Evolutionary conservation across 2,797 vertebrate genomes (phyloP).

Genomic region (Champsocephalus esox): DNA sequence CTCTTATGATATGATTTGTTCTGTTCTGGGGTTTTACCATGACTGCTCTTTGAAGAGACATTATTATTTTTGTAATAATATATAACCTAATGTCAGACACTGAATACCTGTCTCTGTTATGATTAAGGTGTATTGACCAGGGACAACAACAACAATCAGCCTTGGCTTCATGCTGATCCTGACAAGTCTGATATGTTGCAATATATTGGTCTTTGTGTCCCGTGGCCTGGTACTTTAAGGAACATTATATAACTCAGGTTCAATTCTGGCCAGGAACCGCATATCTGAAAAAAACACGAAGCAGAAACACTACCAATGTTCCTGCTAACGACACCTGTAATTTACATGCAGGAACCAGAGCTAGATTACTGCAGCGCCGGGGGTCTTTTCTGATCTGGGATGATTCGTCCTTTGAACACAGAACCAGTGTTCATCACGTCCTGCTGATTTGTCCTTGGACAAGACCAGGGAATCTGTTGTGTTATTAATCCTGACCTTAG

Average conservation of each 20-base stretch:
- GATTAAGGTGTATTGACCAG: background rate
- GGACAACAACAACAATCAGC: background rate
- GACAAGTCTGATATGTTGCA: background rate
- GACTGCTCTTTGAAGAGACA: background rate
- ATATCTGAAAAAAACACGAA: background rate
- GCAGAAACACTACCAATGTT: background rate
- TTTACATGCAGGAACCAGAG: slow-evolving; percentile 8
- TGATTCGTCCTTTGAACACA: slow-evolving; percentile 32
- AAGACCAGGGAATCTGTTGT: slow-evolving; percentile 11
- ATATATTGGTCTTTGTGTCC: background rate
- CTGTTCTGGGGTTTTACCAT: background rate
- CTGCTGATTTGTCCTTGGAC: slow-evolving; percentile 48
- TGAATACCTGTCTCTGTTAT: background rate
- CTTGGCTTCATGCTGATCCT: background rate
- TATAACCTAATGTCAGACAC: background rate
- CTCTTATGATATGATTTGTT: background rate
- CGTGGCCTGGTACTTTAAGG: background rate
- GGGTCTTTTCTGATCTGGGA: background rate
- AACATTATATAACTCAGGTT: background rate
- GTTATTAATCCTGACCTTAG: slow-evolving; percentile 61
- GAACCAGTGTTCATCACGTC: slow-evolving; percentile 13
- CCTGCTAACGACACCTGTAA: background rate
- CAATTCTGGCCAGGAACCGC: background rate
- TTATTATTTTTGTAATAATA: background rate
- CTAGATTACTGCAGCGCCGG: slow-evolving; percentile 3